Conservation (phyloP, 2,888 invertebrate genomes). For the Melanargia galathea region DNA sequence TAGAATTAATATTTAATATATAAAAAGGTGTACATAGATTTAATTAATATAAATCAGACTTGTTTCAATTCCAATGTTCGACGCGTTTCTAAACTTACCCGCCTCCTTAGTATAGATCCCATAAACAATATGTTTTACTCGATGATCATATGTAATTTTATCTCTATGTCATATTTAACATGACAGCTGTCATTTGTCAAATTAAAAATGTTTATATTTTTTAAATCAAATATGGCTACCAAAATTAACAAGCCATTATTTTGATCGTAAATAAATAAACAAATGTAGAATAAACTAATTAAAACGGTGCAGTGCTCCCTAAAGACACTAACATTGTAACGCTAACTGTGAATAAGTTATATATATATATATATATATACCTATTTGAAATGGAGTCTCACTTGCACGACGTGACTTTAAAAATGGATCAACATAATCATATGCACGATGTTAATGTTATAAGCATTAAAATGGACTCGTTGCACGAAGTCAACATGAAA, state of each 20-base stretch:
- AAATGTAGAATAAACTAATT: slow-evolving; percentile 19
- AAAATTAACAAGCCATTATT: slow-evolving; percentile 24
- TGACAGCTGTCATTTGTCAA: background rate
- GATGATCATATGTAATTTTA: too few species aligned
- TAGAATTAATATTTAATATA: too few species aligned
- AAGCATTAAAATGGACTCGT: slow-evolving; percentile 33
- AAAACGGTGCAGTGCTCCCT: background rate
- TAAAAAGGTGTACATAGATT: too few species aligned
- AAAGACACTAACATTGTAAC: background rate
- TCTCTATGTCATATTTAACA: background rate
- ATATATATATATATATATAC: too few species aligned
- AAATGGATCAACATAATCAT: slow-evolving; percentile 40
- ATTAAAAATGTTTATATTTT: slow-evolving; percentile 26
- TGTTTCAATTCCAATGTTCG: background rate
- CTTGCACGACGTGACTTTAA: slow-evolving; percentile 34
- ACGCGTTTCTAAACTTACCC: too few species aligned
- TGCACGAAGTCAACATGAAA: slow-evolving; percentile 32
- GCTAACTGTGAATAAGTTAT: background rate
- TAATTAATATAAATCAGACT: background rate
- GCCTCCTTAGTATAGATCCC: too few species aligned
- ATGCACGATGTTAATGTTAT: slow-evolving; percentile 41
- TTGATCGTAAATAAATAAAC: slow-evolving; percentile 35
- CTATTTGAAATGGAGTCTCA: slow-evolving; percentile 25
- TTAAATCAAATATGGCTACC: slow-evolving; percentile 34
- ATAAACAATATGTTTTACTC: too few species aligned